Evolutionary conservation across 2,797 vertebrate species (phyloP), one percentile per base, ranked within the genome.

Genomic region (Ctenosaura bakeri): DNA sequence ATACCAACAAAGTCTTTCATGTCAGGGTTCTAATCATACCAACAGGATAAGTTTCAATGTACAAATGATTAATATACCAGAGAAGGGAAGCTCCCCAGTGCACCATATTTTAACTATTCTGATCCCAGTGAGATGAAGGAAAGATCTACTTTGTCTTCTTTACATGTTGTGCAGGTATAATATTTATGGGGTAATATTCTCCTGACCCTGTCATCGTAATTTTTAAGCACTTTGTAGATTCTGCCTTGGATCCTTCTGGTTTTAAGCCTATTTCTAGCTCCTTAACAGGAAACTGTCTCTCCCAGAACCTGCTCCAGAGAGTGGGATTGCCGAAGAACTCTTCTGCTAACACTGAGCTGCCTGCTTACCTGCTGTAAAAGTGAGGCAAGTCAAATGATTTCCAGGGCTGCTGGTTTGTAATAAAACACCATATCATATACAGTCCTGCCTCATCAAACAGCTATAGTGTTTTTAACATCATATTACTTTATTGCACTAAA

Each of bases 401-500:
- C 71, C 88, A 83, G 81, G 54, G 42, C 14, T 73, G 56, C 54
- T 87, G 38, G n/a, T 14, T 64, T 71, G 71, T 71, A 84, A 32
- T 77, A 89, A 89, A 89, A 89, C 56, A 76, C 88, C 73, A 52
- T 62, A 73, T 89, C 56, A 52, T 62, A n/a, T 71, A 50, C 88
- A 85, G 0, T 79, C 64, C 2, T 87, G 35, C 32, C 73, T 16
- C 8, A 76, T 6, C 69, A 8, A 94, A 88, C 85, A 4, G 3
- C 85, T 90, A 26, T 1, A 0, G 14, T 83, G 69, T 92, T 88
- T 42, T 4, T 32, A 90, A 73, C 56, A 77, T 90, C 85, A 46
- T 1, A 2, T 89, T 85, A 3, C 0, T 91, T 92, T 89, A 86
- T 86, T 91, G 0, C 77, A 85, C 82, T 92, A 84, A 94, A 85